Conservation (phyloP, 2,888 invertebrate species). For the Lithophane leautieri region DNA sequence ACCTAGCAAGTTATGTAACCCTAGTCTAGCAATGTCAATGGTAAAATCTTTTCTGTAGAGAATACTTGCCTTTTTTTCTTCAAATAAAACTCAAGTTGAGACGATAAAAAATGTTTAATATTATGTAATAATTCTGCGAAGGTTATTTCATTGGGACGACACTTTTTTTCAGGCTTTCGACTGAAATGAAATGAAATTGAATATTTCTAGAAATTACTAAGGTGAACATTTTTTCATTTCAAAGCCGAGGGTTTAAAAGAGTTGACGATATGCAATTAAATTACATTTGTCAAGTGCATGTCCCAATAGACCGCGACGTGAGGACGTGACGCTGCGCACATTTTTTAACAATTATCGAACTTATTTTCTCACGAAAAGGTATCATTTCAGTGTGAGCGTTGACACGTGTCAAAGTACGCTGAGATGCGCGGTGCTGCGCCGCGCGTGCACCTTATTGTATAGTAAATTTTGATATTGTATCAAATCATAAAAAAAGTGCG, state of each 20-base stretch:
- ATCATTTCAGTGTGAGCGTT: too few species aligned
- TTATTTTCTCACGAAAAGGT: too few species aligned
- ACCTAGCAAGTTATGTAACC: constrained; percentile 19
- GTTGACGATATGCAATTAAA: neutral
- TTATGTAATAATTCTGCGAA: constrained; percentile 19
- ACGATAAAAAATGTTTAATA: constrained; percentile 37
- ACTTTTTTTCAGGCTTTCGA: neutral
- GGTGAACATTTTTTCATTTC: neutral
- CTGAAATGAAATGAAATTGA: constrained; percentile 25
- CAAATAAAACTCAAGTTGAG: constrained; percentile 33
- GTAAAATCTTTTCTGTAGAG: constrained; percentile 42
- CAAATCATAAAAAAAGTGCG: too few species aligned
- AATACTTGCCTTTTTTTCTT: constrained; percentile 17
- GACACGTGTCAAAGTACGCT: too few species aligned
- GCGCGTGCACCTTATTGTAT: too few species aligned
- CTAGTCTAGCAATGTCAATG: constrained; percentile 26
- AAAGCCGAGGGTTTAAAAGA: neutral
- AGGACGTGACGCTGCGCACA: too few species aligned
- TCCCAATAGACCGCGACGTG: neutral
- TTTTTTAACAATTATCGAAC: too few species aligned
- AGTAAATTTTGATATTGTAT: too few species aligned
- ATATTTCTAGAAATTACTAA: constrained; percentile 10
- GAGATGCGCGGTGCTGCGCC: too few species aligned
- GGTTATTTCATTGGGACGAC: constrained; percentile 23
- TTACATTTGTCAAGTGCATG: neutral